Percentiles rank a stretch among this genome's conserved stretches.
These are phyloP conservation scores for Pundamilia nyererei DNA, from an alignment of 2,113 vertebrate species.

Conservation along the genomic window DNA sequence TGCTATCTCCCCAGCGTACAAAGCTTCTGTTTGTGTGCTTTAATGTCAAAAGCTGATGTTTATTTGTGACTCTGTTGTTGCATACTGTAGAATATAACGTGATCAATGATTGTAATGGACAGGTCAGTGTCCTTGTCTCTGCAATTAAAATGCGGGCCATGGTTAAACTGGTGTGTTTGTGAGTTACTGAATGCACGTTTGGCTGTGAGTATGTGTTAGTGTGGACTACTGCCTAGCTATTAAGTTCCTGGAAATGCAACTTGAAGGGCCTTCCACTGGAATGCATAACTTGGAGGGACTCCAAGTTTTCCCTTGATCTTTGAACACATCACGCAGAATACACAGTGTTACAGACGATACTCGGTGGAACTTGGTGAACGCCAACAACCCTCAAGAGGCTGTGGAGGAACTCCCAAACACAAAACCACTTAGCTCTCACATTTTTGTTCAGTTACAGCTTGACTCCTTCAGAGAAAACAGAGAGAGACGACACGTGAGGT, in stretches of 20 bases:
- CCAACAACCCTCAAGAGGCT: neutral
- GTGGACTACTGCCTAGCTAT: neutral
- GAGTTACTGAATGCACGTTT: neutral
- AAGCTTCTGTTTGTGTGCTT: slow-evolving; percentile 36
- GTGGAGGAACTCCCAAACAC: neutral
- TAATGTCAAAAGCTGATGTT: slow-evolving; percentile 31
- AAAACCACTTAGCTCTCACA: neutral
- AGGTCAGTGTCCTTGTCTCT: slow-evolving; percentile 5
- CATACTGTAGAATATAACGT: slow-evolving; percentile 27
- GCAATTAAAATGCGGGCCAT: slow-evolving; percentile 40
- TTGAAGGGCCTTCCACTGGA: neutral
- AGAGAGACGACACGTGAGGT: neutral
- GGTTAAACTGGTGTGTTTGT: neutral
- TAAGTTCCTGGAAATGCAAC: neutral
- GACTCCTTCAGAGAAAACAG: neutral
- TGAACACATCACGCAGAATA: neutral
- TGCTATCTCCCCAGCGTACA: neutral
- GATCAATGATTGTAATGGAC: slow-evolving; percentile 47
- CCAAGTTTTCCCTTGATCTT: neutral
- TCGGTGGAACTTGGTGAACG: neutral
- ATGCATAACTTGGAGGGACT: neutral
- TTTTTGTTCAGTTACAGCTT: neutral
- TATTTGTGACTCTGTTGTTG: slow-evolving; percentile 46
- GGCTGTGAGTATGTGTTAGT: neutral
- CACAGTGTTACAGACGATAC: neutral